phyloP scores from a whole-genome alignment of 2,888 invertebrate species.

The Eucriotettix oculatus region DNA sequence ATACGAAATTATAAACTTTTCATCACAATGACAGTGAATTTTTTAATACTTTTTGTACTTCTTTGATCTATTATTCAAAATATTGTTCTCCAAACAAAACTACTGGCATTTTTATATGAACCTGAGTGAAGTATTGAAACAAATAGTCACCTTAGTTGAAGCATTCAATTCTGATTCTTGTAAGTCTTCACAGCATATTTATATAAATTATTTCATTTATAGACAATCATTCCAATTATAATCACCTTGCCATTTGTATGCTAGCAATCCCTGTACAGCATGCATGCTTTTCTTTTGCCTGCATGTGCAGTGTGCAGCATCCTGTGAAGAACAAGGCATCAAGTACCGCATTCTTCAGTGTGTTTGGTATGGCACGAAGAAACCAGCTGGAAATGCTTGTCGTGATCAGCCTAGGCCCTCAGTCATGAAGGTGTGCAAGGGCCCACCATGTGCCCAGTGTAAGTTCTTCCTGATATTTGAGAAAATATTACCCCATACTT shows the following conservation, averaged over 20 bases:
- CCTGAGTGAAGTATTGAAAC: too few species aligned
- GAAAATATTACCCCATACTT: too few species aligned
- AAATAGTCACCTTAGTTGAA: too few species aligned
- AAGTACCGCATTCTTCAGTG: conserved; percentile 82
- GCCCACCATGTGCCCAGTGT: conserved; percentile 45
- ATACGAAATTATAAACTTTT: too few species aligned
- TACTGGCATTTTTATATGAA: too few species aligned
- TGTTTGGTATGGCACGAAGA: conserved; percentile 76
- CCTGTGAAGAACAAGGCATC: conserved; percentile 66
- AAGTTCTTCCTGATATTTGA: conserved; percentile 19
- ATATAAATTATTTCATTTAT: too few species aligned
- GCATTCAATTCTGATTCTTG: too few species aligned
- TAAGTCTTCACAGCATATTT: too few species aligned
- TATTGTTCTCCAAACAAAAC: too few species aligned
- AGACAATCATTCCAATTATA: neutral
- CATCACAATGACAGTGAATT: too few species aligned
- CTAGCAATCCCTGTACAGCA: neutral
- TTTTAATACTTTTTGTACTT: too few species aligned
- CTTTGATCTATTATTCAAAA: too few species aligned
- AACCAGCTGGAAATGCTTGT: conserved; percentile 75
- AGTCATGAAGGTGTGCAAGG: conserved; percentile 61
- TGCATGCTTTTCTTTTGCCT: conserved; percentile 1
- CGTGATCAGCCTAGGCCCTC: conserved; percentile 56
- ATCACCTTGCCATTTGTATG: neutral
- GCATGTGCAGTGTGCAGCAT: conserved; percentile 57